These are phyloP conservation scores for Aphrophora alni DNA, from an alignment of 2,888 invertebrate species.

Conservation along the genomic window DNA sequence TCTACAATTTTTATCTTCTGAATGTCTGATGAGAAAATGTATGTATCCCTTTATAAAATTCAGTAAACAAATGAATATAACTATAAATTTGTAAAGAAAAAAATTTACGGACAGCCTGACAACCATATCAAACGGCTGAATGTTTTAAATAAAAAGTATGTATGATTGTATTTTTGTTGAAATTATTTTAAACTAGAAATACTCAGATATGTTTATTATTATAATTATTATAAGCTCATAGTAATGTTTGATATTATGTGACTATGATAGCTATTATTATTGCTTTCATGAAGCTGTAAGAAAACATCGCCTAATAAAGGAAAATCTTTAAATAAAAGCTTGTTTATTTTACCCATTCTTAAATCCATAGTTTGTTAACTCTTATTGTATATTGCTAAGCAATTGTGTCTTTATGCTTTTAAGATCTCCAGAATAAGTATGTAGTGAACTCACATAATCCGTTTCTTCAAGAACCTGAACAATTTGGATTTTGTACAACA, in stretches of 20 bases:
- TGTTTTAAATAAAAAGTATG: slow-evolving; percentile 25
- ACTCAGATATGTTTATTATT: slow-evolving; percentile 45
- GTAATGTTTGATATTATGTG: slow-evolving; percentile 46
- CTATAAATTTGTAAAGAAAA: neutral
- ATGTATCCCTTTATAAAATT: neutral
- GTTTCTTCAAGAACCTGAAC: too few species aligned
- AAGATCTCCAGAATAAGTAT: too few species aligned
- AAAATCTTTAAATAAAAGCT: slow-evolving; percentile 35
- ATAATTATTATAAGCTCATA: slow-evolving; percentile 41
- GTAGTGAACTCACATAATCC: too few species aligned
- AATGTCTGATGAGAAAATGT: slow-evolving; percentile 36
- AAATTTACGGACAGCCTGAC: slow-evolving; percentile 2
- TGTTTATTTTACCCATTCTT: too few species aligned
- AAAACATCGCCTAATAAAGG: slow-evolving; percentile 38
- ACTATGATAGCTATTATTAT: slow-evolving; percentile 45
- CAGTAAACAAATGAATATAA: neutral
- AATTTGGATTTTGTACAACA: too few species aligned
- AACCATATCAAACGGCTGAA: slow-evolving; percentile 33
- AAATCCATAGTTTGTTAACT: too few species aligned
- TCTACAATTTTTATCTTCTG: slow-evolving; percentile 41
- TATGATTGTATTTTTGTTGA: slow-evolving; percentile 38
- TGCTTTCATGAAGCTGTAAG: slow-evolving; percentile 45
- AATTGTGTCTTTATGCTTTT: too few species aligned
- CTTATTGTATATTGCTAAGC: too few species aligned
- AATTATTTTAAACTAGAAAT: slow-evolving; percentile 40